A percentile compares a stretch with the other conserved stretches of the same genome.
Evolutionary conservation across 2,797 vertebrate genomes (phyloP).

Genomic region (Helarctos malayanus): DNA sequence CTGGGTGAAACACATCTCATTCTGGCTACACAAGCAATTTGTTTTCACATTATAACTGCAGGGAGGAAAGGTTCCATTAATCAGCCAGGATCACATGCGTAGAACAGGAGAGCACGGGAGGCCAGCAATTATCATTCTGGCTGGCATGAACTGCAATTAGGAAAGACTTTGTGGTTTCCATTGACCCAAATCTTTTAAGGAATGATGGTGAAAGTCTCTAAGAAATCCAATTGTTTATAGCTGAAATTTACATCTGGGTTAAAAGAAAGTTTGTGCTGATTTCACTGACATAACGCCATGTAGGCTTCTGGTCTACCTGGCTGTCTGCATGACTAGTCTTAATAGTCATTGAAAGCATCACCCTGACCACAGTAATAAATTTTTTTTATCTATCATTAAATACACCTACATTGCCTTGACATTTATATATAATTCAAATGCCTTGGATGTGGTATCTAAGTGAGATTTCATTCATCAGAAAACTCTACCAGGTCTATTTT

Average conservation of each 20-base stretch:
- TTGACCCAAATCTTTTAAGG: slow-evolving; percentile 47
- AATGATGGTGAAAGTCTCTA: neutral
- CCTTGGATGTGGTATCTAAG: neutral
- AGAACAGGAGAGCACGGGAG: neutral
- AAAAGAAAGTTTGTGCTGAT: neutral
- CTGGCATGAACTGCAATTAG: slow-evolving; percentile 23
- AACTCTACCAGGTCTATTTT: neutral
- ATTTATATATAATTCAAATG: slow-evolving; percentile 9
- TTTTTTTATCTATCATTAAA: neutral
- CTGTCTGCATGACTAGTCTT: neutral
- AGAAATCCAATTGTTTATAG: slow-evolving; percentile 9
- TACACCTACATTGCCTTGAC: neutral
- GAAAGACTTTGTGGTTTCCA: slow-evolving; percentile 37
- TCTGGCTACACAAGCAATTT: slow-evolving; percentile 62
- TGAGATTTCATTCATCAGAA: neutral
- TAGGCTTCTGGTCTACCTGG: slow-evolving; percentile 18
- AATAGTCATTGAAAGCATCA: neutral
- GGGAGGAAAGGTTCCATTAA: slow-evolving; percentile 52
- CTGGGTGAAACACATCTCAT: slow-evolving; percentile 4
- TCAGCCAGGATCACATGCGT: neutral
- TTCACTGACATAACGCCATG: neutral
- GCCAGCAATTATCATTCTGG: neutral
- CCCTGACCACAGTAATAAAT: neutral
- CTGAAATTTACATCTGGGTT: neutral
- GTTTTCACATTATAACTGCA: slow-evolving; percentile 53